These are phyloP conservation scores for Anastatus disparis DNA, from an alignment of 1,140 invertebrate genomes.

Conservation along the genomic window DNA sequence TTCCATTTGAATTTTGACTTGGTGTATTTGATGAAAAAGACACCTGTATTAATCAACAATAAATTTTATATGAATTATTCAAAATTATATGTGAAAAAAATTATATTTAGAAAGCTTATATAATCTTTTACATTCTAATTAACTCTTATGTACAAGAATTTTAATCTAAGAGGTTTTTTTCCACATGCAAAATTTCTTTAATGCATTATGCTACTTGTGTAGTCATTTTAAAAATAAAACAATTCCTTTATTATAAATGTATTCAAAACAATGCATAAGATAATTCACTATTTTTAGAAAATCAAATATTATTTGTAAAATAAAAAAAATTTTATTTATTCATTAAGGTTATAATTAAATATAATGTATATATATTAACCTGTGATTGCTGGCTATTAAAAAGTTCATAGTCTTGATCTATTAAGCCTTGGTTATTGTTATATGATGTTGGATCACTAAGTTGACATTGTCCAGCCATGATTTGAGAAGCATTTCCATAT, in stretches of 20 bases:
- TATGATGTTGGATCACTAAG: slow-evolving; percentile 53
- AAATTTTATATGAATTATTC: not conserved
- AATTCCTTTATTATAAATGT: too few species aligned
- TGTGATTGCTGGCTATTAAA: slow-evolving; percentile 53
- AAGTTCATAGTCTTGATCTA: slow-evolving; percentile 62
- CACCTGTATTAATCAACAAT: slow-evolving; percentile 37
- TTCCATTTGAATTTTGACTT: slow-evolving; percentile 59
- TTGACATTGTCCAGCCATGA: slow-evolving; percentile 61
- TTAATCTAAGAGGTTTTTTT: too few species aligned
- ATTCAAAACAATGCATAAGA: not conserved
- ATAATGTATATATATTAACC: not conserved
- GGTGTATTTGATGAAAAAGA: slow-evolving; percentile 47
- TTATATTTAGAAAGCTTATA: not conserved
- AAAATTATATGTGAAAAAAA: not conserved
- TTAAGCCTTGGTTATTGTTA: slow-evolving; percentile 51
- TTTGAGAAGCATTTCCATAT: slow-evolving; percentile 60
- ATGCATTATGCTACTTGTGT: too few species aligned
- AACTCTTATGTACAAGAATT: too few species aligned
- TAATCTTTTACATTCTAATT: too few species aligned
- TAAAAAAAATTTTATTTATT: not conserved
- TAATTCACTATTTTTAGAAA: not conserved
- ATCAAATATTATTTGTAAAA: not conserved
- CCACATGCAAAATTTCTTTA: too few species aligned
- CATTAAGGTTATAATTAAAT: not conserved
- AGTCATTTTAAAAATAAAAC: too few species aligned